Percentiles rank a stretch among this genome's conserved stretches.
Conservation (phyloP, 2,113 vertebrate species). For the Cololabis saira region DNA sequence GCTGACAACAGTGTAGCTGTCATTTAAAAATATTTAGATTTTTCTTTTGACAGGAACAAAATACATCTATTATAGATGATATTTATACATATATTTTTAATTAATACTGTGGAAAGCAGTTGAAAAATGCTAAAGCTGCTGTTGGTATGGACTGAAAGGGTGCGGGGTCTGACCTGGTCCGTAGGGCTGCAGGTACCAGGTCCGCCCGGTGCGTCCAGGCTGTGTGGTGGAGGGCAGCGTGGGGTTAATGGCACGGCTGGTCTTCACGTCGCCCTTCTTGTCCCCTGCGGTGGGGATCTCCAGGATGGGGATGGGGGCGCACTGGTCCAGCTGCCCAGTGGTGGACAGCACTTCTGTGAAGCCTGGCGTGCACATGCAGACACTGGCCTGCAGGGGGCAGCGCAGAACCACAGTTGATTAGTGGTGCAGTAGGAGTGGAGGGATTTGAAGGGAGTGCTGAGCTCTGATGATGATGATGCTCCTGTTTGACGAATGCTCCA, state of each 20-base stretch:
- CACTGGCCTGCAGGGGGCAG: conserved; percentile 84
- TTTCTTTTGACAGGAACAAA: no score
- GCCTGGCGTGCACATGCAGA: conserved; percentile 92
- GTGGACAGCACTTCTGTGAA: conserved; percentile 94
- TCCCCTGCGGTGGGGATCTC: conserved; percentile 91
- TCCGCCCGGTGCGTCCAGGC: conserved; percentile 86
- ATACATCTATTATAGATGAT: background rate
- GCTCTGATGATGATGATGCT: no score
- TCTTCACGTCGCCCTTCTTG: conserved; percentile 94
- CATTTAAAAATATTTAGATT: no score
- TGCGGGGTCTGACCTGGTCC: conserved; percentile 87
- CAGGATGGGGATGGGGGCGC: conserved; percentile 92
- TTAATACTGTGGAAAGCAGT: background rate
- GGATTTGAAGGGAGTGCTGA: background rate
- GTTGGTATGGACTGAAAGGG: background rate
- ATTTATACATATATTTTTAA: background rate
- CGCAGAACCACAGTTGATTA: conserved; percentile 9
- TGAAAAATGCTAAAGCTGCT: background rate
- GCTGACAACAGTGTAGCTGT: no score
- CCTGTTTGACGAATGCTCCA: no score
- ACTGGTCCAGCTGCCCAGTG: conserved; percentile 89
- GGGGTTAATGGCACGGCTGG: conserved; percentile 92
- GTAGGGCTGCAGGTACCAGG: conserved; percentile 98
- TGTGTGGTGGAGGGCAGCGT: conserved; percentile 86
- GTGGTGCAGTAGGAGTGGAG: background rate